phyloP scores from a whole-genome alignment of 2,113 vertebrate species.

The Spea bombifrons region DNA sequence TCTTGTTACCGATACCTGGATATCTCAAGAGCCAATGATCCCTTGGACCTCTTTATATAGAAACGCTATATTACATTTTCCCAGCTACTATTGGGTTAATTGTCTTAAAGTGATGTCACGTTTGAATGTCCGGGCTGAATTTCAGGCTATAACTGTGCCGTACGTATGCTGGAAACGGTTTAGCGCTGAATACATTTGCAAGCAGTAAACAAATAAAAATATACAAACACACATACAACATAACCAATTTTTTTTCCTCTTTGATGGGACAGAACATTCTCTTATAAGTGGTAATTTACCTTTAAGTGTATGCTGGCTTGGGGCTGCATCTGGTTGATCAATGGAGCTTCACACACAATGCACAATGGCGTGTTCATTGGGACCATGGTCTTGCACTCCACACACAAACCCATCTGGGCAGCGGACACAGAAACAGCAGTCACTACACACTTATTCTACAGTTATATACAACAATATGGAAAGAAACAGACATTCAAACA shows the following conservation, averaged over 20 bases:
- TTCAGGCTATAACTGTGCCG: no score
- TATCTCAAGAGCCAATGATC: no score
- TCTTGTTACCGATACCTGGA: no score
- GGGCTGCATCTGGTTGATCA: slow-evolving; percentile 69
- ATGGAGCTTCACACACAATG: slow-evolving; percentile 80
- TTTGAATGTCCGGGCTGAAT: no score
- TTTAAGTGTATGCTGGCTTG: slow-evolving; percentile 64
- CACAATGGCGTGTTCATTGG: slow-evolving; percentile 76
- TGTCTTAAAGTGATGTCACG: no score
- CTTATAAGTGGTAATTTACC: slow-evolving; percentile 58
- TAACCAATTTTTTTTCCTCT: background rate
- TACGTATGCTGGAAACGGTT: no score
- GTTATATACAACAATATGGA: no score
- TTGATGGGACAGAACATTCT: background rate
- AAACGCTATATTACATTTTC: no score
- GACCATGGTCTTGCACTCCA: slow-evolving; percentile 73
- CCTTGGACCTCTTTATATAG: no score
- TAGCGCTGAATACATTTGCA: background rate
- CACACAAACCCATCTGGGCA: slow-evolving; percentile 72
- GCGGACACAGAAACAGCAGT: background rate
- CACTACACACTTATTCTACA: background rate
- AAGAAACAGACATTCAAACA: no score
- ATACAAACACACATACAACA: background rate
- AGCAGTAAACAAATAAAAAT: background rate
- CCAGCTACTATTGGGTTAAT: no score